Conservation (phyloP, 2,888 invertebrate genomes). For the Nebria salina region DNA sequence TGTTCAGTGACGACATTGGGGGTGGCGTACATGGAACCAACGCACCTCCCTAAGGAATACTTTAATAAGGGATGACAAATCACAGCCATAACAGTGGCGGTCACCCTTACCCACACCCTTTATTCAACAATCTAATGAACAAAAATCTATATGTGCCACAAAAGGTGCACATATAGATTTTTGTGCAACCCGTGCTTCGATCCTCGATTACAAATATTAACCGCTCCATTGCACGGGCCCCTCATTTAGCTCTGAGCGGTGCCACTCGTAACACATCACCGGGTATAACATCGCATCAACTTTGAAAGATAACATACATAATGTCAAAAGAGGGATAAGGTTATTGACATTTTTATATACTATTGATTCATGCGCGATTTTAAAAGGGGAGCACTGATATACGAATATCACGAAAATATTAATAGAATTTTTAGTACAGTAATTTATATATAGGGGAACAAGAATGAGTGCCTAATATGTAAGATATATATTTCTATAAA, state of each 20-base stretch:
- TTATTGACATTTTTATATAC: slow-evolving; percentile 34
- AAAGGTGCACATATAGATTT: background rate
- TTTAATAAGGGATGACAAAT: slow-evolving; percentile 57
- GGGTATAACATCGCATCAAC: background rate
- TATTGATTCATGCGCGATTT: slow-evolving; percentile 6
- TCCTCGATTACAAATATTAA: slow-evolving; percentile 43
- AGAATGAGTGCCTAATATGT: no score
- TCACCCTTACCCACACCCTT: background rate
- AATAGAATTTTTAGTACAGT: background rate
- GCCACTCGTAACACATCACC: background rate
- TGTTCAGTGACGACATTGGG: background rate
- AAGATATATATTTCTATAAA: no score
- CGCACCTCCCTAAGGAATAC: slow-evolving; percentile 48
- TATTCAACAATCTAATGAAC: background rate
- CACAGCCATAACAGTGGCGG: slow-evolving; percentile 45
- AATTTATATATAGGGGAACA: background rate
- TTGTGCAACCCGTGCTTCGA: background rate
- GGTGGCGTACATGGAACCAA: background rate
- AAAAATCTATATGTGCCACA: background rate
- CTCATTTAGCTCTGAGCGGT: background rate
- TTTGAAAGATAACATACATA: slow-evolving; percentile 11
- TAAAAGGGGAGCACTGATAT: background rate
- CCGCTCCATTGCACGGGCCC: slow-evolving; percentile 37
- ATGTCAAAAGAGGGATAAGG: slow-evolving; percentile 21
- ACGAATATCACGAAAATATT: background rate